These are phyloP conservation scores for Eriocheir sinensis DNA, from an alignment of 1,140 invertebrate species.

Conservation along the genomic window DNA sequence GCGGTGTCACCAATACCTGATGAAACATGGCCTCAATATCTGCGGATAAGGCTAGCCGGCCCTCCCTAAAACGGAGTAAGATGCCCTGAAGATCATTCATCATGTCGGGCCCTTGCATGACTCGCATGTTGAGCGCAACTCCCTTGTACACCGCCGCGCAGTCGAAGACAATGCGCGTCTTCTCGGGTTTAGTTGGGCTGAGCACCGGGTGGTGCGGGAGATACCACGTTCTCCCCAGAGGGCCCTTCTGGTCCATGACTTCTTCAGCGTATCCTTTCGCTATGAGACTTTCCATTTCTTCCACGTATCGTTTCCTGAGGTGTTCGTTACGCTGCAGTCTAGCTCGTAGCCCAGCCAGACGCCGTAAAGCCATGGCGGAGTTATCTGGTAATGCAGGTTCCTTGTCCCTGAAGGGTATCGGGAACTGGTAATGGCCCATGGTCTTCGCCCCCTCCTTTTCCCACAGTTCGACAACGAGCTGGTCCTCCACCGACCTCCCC, in stretches of 20 bases:
- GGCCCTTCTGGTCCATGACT: background rate
- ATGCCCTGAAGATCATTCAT: background rate
- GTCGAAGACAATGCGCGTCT: slow-evolving; percentile 31
- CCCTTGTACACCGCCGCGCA: slow-evolving; percentile 31
- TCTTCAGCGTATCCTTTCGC: background rate
- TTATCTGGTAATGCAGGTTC: background rate
- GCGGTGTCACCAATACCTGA: no score
- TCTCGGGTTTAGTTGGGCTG: background rate
- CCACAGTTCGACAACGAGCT: background rate
- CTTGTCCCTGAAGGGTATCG: slow-evolving; percentile 19
- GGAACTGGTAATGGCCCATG: background rate
- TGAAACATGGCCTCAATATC: no score
- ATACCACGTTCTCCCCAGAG: background rate
- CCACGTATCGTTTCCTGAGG: background rate
- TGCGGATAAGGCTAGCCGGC: no score
- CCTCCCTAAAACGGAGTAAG: no score
- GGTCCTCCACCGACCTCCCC: slow-evolving; percentile 19
- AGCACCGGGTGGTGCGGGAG: no score
- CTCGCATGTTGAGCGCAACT: background rate
- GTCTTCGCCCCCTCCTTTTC: background rate
- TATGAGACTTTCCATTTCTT: background rate
- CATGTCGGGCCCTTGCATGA: slow-evolving; percentile 1
- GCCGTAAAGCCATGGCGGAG: background rate
- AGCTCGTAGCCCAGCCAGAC: background rate
- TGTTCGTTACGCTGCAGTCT: background rate